Base-by-base conservation (phyloP, 2,888 invertebrate species). In the Terebella lapidaria region DNA sequence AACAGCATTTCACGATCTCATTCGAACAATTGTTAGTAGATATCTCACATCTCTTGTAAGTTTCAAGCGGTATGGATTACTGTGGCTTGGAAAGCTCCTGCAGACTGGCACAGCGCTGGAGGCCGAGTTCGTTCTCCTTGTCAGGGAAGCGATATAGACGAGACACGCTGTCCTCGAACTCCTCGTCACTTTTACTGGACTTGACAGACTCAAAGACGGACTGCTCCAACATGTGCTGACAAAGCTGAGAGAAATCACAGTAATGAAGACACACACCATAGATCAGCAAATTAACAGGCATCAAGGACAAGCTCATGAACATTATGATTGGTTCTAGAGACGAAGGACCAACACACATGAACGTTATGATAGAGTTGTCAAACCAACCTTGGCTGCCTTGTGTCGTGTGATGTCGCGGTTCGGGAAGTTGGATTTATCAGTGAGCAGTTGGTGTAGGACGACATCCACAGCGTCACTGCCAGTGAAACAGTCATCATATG, bases 401-500 rank as follows among this genome's bases (percentile, higher is more conserved):
- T 62, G 61, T 46, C 60, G 53, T 24, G 60, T 59, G 4, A 64
- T 52, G 26, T 59, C 60, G 22, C 60, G 59, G 35, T 62, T 57
- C 24, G 52, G 24, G 52, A 66, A 62, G 56, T 42, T 59, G 29
- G 53, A 35, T 28, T 57, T 57, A 24, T 66, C 61, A 4, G 20
- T n/a, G n/a, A 57, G 58, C 24, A 66, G 54, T 20, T 54, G 54
- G 26, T 58, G 56, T 1, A 56, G 52, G 29, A 78, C 73, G 2
- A 76, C 75, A 64, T 76, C 74, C 49, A 76, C 77, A 30, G 77
- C 75, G 64, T 77, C 74, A 15, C 73, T 69, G 0, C 78, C 78
- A 3, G 75, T 74, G 60, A 78, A 78, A 59, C 76, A 74, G 58
- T 71, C 70, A 45, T 75, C 72, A 59, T 75, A 74, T 56, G 69